These are phyloP conservation scores for Popillia japonica DNA, from an alignment of 1,140 invertebrate species.

Conservation along the genomic window DNA sequence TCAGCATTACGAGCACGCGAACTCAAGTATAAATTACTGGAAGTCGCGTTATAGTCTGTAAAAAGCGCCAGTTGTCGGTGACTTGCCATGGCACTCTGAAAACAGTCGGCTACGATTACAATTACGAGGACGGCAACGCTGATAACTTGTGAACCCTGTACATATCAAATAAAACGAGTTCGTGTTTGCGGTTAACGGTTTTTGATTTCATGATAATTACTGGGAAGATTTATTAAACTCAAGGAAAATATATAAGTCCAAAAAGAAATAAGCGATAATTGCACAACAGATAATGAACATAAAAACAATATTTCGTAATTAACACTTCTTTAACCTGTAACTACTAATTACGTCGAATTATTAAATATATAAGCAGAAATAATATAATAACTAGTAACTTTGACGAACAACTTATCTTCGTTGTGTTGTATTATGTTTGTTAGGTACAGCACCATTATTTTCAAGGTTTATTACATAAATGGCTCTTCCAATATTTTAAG, in stretches of 20 bases:
- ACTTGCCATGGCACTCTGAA: not conserved
- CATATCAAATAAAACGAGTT: slow-evolving; percentile 23
- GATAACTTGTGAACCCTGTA: slow-evolving; percentile 21
- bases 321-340: too few species aligned
- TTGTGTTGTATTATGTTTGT: too few species aligned
- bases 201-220: slow-evolving; percentile 26
- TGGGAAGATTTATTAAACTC: not conserved
- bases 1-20: slow-evolving; percentile 18
- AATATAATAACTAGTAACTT: too few species aligned
- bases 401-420: too few species aligned
- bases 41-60: slow-evolving; percentile 9
- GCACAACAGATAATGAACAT: too few species aligned
- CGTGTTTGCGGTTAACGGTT: slow-evolving; percentile 32
- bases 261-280: not conserved
- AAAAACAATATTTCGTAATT: too few species aligned
- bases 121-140: not conserved
- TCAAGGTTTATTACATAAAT: too few species aligned
- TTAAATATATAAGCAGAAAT: too few species aligned
- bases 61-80: slow-evolving; percentile 18
- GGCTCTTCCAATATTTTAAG: too few species aligned
- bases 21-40: slow-evolving; percentile 18
- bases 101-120: slow-evolving; percentile 21
- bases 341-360: too few species aligned
- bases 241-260: not conserved
- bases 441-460: too few species aligned